Base-by-base conservation (phyloP, 2,888 invertebrate genomes). In the Dysmachus trigonus region DNA sequence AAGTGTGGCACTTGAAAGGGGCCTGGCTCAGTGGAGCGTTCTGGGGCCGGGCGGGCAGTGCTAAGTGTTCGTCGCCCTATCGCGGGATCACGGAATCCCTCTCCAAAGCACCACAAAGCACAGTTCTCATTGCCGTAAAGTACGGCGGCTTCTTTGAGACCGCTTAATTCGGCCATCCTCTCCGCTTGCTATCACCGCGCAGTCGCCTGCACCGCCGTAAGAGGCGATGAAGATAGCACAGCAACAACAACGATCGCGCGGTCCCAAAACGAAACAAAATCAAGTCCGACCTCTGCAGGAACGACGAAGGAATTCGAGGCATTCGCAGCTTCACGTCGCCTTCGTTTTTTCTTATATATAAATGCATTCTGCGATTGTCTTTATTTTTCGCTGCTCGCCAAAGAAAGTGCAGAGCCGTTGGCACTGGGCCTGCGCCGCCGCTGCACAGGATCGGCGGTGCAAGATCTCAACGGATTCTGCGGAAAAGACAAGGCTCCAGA, bases 331-430 rank as follows among this genome's bases (percentile, higher is more conserved):
- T 7, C n/a, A 30, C 71, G 27, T 83, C 72, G 72, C 41, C 22
- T 71, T 72, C 72, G 53, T 81, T 81, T 83, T 31, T 71, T 30
- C 31, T 31, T 31, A 3, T 3, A 8, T 72, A 30, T 18, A 47
- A 74, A 85, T 47, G 51, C 74, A 74, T 74, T 74, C 38, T 51
- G 85, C 72, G 85, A 85, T 85, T 74, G 85, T 85, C 85, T 85
- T 85, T 74, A 47, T 83, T 72, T 82, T 71, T 83, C 35, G n/a
- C 35, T 10, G 31, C 27, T 15, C 10, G 62, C 18, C 41, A 83
- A 81, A 83, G 83, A 83, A 83, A 83, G 83, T 83, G 83, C 83
- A 83, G 83, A 83, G 71, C 72, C 83, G 83, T 38, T 83, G 71
- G 41, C 83, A 38, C 38, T 72, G 41, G 10, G 27, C 47, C 47